These are phyloP conservation scores for Marasmarcha lunaedactyla DNA, from an alignment of 2,888 invertebrate species.

Conservation along the genomic window DNA sequence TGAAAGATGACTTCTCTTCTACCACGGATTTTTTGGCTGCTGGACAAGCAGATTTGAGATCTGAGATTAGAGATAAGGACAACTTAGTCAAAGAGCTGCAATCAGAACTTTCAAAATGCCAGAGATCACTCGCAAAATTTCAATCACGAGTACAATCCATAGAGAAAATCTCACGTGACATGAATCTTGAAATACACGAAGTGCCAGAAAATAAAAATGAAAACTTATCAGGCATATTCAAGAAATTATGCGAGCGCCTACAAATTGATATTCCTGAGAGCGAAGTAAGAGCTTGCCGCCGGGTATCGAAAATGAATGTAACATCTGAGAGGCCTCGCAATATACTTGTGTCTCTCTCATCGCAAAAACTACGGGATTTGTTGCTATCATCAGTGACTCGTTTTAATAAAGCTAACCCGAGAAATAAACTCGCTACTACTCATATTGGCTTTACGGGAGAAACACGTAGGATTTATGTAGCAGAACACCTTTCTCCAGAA, in stretches of 20 bases:
- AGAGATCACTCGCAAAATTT: background rate
- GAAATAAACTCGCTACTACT: background rate
- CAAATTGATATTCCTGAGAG: background rate
- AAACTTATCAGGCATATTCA: background rate
- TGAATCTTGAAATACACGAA: conserved; percentile 2
- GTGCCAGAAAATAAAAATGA: conserved; percentile 1
- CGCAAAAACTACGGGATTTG: conserved; percentile 9
- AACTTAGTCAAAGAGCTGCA: background rate
- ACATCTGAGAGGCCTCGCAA: conserved; percentile 1
- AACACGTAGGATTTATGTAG: background rate
- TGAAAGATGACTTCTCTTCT: conserved; percentile 2
- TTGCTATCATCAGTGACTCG: background rate
- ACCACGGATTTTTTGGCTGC: conserved; percentile 1
- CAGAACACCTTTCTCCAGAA: conserved; percentile 3
- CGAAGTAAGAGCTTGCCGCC: conserved; percentile 6
- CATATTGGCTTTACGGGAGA: background rate
- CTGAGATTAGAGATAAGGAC: conserved; percentile 1
- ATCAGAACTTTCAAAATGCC: background rate
- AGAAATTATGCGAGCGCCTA: background rate
- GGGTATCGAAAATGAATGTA: background rate
- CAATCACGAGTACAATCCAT: background rate
- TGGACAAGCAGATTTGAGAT: background rate
- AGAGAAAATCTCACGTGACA: conserved; percentile 3
- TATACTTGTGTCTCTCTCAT: conserved; percentile 2
- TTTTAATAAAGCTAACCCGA: conserved; percentile 2